Evolutionary conservation across 2,888 invertebrate species (phyloP).

Genomic region (Ectemnius continuus): DNA sequence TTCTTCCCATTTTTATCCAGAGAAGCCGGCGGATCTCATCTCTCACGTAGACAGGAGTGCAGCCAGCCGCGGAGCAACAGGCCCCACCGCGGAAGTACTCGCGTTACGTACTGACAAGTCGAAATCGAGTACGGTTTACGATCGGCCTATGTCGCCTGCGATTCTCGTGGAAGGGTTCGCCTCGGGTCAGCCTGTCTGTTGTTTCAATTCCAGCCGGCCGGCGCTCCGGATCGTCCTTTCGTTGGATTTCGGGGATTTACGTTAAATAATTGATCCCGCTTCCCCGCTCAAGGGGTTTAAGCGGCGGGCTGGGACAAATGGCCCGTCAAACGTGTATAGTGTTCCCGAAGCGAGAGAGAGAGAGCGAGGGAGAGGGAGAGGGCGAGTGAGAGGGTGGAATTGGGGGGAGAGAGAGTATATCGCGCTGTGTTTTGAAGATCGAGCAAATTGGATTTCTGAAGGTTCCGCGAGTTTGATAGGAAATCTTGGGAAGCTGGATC

Average conservation of each 20-base stretch:
- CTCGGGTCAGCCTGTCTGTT: constrained; percentile 13
- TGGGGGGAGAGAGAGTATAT: background rate
- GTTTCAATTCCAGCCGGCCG: constrained; percentile 20
- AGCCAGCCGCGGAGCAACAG: constrained; percentile 6
- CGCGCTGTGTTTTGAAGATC: constrained; percentile 5
- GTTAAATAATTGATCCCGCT: constrained; percentile 15
- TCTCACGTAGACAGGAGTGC: constrained; percentile 24
- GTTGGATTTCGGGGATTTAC: background rate
- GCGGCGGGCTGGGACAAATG: constrained; percentile 4
- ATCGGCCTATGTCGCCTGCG: constrained; percentile 64
- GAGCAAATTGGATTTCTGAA: constrained; percentile 4
- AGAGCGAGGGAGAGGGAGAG: background rate
- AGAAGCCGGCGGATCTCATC: background rate
- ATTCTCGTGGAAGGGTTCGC: constrained; percentile 41
- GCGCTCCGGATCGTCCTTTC: constrained; percentile 16
- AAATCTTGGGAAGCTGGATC: too few relatives aligned
- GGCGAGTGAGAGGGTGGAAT: background rate
- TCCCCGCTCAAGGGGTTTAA: constrained; percentile 5
- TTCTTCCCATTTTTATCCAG: constrained; percentile 7
- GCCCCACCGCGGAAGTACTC: constrained; percentile 57
- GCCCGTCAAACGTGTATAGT: constrained; percentile 2
- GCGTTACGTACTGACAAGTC: constrained; percentile 67
- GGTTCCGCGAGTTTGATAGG: too few relatives aligned
- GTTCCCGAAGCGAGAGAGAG: background rate
- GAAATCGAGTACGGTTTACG: constrained; percentile 71